phyloP scores from a whole-genome alignment of 92 coral and sea anemone genomes.

The Actinostola sp. region DNA sequence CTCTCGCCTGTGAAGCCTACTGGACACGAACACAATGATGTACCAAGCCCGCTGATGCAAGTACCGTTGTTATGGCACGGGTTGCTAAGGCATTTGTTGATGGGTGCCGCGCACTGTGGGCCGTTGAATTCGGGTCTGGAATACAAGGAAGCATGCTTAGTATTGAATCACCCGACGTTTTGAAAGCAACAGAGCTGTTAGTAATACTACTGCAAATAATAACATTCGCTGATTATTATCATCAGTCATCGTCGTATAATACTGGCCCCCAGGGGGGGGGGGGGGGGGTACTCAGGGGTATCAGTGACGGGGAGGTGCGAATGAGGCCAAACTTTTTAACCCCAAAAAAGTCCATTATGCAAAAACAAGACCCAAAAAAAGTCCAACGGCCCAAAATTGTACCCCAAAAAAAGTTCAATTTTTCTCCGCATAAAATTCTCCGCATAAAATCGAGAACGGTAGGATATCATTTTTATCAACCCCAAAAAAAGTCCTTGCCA shows the following conservation, averaged over 20 bases:
- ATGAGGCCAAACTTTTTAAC: too few relatives aligned
- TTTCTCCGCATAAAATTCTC: too few relatives aligned
- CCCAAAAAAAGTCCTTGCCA: too few relatives aligned
- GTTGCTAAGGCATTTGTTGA: slow-evolving; percentile 60
- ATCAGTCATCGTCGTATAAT: neutral
- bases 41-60: slow-evolving; percentile 74
- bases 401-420: too few relatives aligned
- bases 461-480: too few relatives aligned
- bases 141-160: neutral
- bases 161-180: neutral
- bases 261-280: neutral
- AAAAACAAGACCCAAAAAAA: too few relatives aligned
- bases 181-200: neutral
- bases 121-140: slow-evolving; percentile 85
- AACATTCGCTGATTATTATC: neutral
- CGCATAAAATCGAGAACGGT: too few relatives aligned
- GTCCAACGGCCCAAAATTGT: too few relatives aligned
- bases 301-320: too few relatives aligned
- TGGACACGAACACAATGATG: slow-evolving; percentile 68
- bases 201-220: neutral
- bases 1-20: slow-evolving; percentile 78
- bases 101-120: slow-evolving; percentile 68
- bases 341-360: too few relatives aligned
- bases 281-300: too few relatives aligned
- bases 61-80: slow-evolving; percentile 79